Conservation (phyloP, 2,797 vertebrate species). For the Eulemur coronatus region DNA sequence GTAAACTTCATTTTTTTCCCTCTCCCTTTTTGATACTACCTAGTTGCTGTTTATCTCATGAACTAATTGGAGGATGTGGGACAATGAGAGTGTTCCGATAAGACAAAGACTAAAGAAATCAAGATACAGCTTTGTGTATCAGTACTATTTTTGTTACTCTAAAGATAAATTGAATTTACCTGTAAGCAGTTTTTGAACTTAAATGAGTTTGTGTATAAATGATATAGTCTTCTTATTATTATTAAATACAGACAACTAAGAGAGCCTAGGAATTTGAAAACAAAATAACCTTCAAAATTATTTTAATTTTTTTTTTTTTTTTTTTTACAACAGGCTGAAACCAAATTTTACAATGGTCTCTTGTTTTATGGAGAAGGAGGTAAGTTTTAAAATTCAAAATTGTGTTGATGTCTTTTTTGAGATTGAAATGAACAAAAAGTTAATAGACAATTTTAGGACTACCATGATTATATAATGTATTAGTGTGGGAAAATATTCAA, state of each 20-base stretch:
- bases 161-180: constrained; percentile 31
- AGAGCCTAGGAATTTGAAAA: constrained; percentile 30
- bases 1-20: constrained; percentile 10
- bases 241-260: constrained; percentile 6
- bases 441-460: neutral
- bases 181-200: constrained; percentile 37
- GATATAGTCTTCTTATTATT: neutral
- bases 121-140: neutral
- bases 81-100: neutral
- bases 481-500: constrained; percentile 13
- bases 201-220: neutral
- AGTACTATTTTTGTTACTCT: neutral
- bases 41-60: neutral
- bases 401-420: constrained; percentile 24
- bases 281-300: constrained; percentile 48
- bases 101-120: neutral
- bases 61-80: neutral
- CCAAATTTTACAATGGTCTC: constrained; percentile 98
- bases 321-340: constrained; percentile 92
- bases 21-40: neutral
- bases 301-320: constrained; percentile 74
- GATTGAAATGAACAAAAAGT: constrained; percentile 12
- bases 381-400: constrained; percentile 83
- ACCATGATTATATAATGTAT: neutral
- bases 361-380: constrained; percentile 99